Base-by-base conservation (phyloP, 1,140 invertebrate species). In the Ephestia elutella region DNA sequence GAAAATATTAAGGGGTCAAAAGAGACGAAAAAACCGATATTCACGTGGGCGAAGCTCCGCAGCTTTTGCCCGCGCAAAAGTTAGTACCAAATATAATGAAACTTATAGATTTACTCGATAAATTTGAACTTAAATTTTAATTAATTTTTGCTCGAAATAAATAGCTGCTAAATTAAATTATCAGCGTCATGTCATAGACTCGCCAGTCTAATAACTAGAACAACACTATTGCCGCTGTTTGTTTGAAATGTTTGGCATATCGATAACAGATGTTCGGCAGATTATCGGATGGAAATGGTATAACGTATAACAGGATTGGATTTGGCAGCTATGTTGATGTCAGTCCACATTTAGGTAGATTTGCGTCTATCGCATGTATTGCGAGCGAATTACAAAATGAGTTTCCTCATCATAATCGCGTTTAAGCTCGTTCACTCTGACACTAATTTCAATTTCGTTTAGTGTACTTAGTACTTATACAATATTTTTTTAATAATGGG, bases 181-280 rank as follows among this genome's bases (percentile, higher is more conserved):
- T 11, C 30, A 32, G 11, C 30, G 30, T 32, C 11, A 32, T 15
- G 38, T 15, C 30, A 32, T 9, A 4, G 11, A 7, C 13, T 44
- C 38, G 15, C 38, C 4, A 1, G 5, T 44, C 38, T 15, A 44
- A 44, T 44, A 32, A 32, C 3, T 9, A 44, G 38, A 15, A 44
- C n/a, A 44, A 15, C 13, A 44, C 10, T 2, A 9, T 44, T n/a
- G 2, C 0, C 38, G n/a, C 15, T 15, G 38, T 17, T 48, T 50
- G 19, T 60, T 63, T 54, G 59, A 49, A 62, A 51, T 44, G 54
- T 56, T 51, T 15, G 60, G 28, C 44, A 50, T 63, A 53, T 60
- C 57, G 35, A 57, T 53, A 30, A 50, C 32, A 54, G 50, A 28
- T 60, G 21, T 50, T 56, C 30, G 58, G 8, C 13, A 58, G 56